phyloP scores from a whole-genome alignment of 92 coral and sea anemone species.

The Siderastrea siderea region DNA sequence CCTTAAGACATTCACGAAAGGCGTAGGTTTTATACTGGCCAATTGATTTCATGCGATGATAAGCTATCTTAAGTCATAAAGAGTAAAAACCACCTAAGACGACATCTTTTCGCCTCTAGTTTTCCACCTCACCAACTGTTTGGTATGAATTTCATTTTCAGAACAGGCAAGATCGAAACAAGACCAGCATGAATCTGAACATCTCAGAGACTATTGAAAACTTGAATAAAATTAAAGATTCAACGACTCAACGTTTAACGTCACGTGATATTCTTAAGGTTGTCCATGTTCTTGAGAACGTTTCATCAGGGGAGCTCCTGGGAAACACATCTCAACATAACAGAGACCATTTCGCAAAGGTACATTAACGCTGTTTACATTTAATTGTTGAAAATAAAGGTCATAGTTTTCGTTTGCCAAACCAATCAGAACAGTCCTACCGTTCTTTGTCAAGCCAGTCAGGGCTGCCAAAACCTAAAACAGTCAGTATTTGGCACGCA shows the following conservation, averaged over 20 bases:
- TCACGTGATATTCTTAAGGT: slow-evolving; percentile 1
- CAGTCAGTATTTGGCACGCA: no score
- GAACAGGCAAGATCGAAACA: background rate
- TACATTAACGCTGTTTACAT: background rate
- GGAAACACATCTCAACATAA: background rate
- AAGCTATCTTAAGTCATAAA: no score
- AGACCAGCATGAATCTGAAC: background rate
- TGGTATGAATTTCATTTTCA: background rate
- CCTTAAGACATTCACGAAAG: no score
- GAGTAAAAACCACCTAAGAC: no score
- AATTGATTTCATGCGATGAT: no score
- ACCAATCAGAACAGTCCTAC: no score
- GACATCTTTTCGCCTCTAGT: no score
- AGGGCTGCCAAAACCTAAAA: no score
- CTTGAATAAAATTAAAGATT: background rate
- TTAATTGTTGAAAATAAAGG: background rate
- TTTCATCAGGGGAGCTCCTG: background rate
- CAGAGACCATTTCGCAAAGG: slow-evolving; percentile 37
- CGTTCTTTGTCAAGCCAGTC: no score
- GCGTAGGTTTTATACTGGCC: no score
- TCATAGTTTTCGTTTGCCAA: no score
- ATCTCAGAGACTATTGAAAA: background rate
- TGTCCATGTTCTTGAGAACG: background rate
- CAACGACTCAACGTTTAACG: background rate
- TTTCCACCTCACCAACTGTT: no score